Base-by-base conservation (phyloP, 2,113 vertebrate species). In the Amblyopsis rosae region DNA sequence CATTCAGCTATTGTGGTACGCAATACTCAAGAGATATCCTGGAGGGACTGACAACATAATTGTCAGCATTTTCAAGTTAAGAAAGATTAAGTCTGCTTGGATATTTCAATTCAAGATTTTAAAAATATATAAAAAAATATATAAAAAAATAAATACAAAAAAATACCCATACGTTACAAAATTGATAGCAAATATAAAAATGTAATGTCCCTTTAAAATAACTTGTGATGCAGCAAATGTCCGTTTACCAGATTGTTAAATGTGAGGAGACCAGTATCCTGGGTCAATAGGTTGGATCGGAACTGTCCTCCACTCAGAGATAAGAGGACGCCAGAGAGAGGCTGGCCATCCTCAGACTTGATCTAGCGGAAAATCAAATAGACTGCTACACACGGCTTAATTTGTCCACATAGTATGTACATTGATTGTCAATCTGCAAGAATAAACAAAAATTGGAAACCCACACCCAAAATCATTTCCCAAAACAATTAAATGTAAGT, bases 231-330 rank as follows among this genome's bases (percentile, higher is more conserved):
- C 1, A 41, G 26, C 3, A 17, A 26, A 12, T 46, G 59, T 12
- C 13, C 62, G 16, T 71, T 60, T 86, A 99, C 98, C 96, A 99
- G 91, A 83, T 98, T 98, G 73, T 95, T 95, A 41, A 99, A 99
- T 0, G 95, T 96, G 71, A 99, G 92, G 69, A 97, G 90, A 65
- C 98, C 97, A 0, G 95, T 95, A 58, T 99, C 97, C 82, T 99
- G 98, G 0, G 97, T 98, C 74, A 98, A 81, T 65, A 98, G 93
- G 84, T 99, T 99, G 76, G 98, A 99, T 6, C 98, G 95, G 69
- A 99, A 99, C 67, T 95, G 82, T 0, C 96, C 97, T 13, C 98
- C 98, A 0, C 98, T 99, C 71, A 99, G 95, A 59, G 98, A 99
- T 54, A 99, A 55, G 9, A 99, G 97, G 56, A 99, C 98, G 13